These are phyloP conservation scores for Vicugna pacos DNA, from an alignment of 2,113 vertebrate genomes.

Conservation along the genomic window DNA sequence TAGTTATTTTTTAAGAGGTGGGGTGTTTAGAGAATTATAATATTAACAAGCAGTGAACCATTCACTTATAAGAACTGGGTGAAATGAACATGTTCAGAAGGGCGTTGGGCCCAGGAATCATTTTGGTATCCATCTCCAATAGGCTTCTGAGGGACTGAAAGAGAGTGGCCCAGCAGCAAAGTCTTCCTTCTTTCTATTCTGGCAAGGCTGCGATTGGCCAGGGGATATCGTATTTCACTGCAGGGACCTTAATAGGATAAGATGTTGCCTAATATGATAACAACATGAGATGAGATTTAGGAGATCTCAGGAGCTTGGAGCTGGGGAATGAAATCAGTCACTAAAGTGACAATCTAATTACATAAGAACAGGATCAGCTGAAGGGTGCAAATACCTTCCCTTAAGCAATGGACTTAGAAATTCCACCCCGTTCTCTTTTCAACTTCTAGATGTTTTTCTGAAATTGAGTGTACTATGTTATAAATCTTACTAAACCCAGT, in stretches of 20 bases:
- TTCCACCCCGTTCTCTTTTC: neutral
- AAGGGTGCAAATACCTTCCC: neutral
- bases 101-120: neutral
- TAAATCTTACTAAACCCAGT: neutral
- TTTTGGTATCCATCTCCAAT: neutral
- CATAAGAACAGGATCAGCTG: neutral
- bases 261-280: slow-evolving; percentile 75
- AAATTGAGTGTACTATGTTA: neutral
- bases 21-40: neutral
- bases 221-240: slow-evolving; percentile 63
- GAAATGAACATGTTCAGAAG: slow-evolving; percentile 37
- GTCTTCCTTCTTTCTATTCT: slow-evolving; percentile 62
- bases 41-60: neutral
- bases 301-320: slow-evolving; percentile 58
- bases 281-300: slow-evolving; percentile 72
- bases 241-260: slow-evolving; percentile 76
- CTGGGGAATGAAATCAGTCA: slow-evolving; percentile 68
- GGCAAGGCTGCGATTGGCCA: slow-evolving; percentile 47
- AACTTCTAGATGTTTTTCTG: neutral
- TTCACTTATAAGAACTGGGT: neutral
- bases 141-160: slow-evolving; percentile 8
- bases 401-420: slow-evolving; percentile 23
- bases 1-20: slow-evolving; percentile 17
- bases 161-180: neutral
- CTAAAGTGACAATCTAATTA: slow-evolving; percentile 59